Conservation (phyloP, 2,797 vertebrate genomes). For the Orientallactaga sibirica region DNA sequence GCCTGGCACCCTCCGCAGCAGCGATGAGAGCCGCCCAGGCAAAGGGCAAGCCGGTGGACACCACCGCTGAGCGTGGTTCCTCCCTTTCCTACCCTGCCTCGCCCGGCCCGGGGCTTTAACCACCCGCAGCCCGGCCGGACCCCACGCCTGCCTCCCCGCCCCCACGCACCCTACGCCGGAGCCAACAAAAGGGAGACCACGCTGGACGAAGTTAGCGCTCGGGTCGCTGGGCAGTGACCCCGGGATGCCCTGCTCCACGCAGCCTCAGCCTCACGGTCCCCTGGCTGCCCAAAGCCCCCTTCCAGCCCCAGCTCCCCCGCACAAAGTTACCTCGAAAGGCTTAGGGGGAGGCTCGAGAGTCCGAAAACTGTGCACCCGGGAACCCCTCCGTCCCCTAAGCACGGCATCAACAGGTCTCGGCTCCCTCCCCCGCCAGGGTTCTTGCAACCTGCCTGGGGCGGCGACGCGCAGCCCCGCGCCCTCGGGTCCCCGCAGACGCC, state of each 20-base stretch:
- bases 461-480: not conserved
- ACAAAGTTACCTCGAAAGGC: slow-evolving; percentile 62
- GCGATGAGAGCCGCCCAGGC: not conserved
- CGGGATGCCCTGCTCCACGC: not conserved
- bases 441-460: slow-evolving; percentile 49
- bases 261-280: not conserved
- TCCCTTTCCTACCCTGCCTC: not conserved
- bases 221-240: slow-evolving; percentile 49
- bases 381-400: not conserved
- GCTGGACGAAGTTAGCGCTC: slow-evolving; percentile 55
- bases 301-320: not conserved
- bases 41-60: not conserved
- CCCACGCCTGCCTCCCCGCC: slow-evolving; percentile 60
- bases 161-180: slow-evolving; percentile 10
- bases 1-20: not conserved
- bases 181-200: slow-evolving; percentile 70
- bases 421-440: not conserved
- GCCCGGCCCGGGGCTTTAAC: not conserved
- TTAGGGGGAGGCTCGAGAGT: not conserved
- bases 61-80: slow-evolving; percentile 10
- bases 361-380: not conserved
- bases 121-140: slow-evolving; percentile 3
- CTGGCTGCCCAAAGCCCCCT: not conserved
- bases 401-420: slow-evolving; percentile 76
- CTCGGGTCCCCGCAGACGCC: not conserved